A percentile compares a stretch with the other conserved stretches of the same genome.
Conservation (phyloP, 1,140 invertebrate genomes). For the Cyrtorhinus lividipennis region DNA sequence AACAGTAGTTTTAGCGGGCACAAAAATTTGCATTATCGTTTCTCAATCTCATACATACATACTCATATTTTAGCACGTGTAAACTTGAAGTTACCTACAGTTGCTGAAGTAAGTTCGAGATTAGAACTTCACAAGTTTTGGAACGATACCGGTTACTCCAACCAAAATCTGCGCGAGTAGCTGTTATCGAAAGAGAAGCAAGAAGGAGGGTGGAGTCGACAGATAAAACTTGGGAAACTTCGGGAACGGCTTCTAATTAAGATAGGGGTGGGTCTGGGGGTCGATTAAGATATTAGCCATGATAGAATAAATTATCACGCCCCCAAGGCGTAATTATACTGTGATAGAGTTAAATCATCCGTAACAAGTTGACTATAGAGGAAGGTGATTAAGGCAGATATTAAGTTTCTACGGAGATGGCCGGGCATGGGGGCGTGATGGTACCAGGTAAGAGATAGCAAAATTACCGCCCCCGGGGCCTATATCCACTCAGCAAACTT, state of each 20-base stretch:
- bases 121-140: too few species aligned
- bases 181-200: background rate
- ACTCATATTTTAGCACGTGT: too few species aligned
- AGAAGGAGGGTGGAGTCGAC: background rate
- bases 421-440: background rate
- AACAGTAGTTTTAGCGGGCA: too few species aligned
- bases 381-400: constrained; percentile 1
- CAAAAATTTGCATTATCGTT: too few species aligned
- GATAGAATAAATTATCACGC: constrained; percentile 1
- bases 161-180: too few species aligned
- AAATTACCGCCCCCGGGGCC: background rate
- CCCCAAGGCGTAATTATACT: constrained; percentile 2
- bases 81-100: too few species aligned
- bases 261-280: background rate
- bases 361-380: constrained; percentile 3
- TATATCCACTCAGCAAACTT: too few species aligned
- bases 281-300: constrained; percentile 5
- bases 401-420: background rate
- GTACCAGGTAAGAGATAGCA: background rate
- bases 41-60: too few species aligned
- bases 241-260: background rate
- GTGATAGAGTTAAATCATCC: background rate
- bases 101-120: too few species aligned
- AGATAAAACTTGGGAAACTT: background rate
- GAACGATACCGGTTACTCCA: too few species aligned